Percentiles rank a stretch among this genome's conserved stretches.
phyloP scores from a whole-genome alignment of 2,113 vertebrate species.

The Acrocephalus arundinaceus region DNA sequence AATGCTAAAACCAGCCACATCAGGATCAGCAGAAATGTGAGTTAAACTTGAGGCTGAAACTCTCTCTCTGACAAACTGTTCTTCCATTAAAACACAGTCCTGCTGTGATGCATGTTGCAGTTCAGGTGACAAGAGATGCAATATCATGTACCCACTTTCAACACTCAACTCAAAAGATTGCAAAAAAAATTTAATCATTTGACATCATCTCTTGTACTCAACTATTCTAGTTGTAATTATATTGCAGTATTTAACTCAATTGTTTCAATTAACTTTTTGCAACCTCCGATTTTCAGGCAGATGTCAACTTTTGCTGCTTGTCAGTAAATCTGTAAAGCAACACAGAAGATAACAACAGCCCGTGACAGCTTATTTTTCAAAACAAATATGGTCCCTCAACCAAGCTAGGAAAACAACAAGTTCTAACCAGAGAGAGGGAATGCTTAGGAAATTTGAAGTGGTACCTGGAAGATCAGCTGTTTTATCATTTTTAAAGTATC shows the following conservation, averaged over 20 bases:
- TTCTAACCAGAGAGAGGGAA: background rate
- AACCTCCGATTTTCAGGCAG: conserved; percentile 2
- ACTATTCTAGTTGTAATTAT: background rate
- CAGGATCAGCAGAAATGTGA: background rate
- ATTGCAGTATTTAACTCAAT: background rate
- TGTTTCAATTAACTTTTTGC: background rate
- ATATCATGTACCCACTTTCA: background rate
- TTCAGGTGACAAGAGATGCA: conserved; percentile 26
- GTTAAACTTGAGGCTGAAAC: conserved; percentile 11
- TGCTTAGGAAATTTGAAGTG: background rate
- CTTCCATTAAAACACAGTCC: conserved; percentile 7
- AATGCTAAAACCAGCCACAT: background rate
- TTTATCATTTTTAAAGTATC: background rate
- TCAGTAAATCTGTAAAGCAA: background rate
- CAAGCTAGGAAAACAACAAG: background rate
- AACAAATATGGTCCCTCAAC: background rate
- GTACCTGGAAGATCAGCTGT: background rate
- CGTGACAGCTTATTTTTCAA: background rate
- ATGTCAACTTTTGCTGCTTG: background rate
- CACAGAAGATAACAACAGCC: background rate
- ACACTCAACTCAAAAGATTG: background rate
- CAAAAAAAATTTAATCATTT: background rate
- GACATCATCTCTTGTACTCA: background rate
- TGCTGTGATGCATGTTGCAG: background rate
- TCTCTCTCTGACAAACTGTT: background rate